Base-by-base conservation (phyloP, 2,888 invertebrate genomes). In the Amiota minor region DNA sequence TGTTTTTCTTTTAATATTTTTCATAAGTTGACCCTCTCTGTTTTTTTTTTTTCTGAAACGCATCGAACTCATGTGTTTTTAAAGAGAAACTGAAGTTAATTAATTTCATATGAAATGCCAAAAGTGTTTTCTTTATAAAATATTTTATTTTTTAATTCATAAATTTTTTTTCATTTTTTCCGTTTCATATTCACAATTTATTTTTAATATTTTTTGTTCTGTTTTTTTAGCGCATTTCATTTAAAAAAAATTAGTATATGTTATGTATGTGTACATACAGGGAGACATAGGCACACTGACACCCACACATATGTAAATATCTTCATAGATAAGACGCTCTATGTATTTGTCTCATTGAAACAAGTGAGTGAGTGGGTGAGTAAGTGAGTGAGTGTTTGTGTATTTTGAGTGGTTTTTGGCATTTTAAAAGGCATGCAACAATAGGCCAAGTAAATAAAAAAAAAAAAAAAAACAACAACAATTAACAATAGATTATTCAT, bases 81-180 rank as follows among this genome's bases (percentile, higher is more conserved):
- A 59, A 59, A 59, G 59, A 20, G 59, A 20, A 59, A 35, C 35
- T 59, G 6, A 59, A 59, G 59, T 59, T 59, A 59, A 59, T 59
- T 59, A 59, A 59, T 59, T 59, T 59, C 16, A 59, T 20, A 2
- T 20, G 20, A 59, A 20, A 18, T 59, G 59, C 59, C 59, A 20
- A 16, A 59, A 59, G 9, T 11, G 20, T 20, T 59, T 20, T 8
- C 20, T 20, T 20, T 35, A 35, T 35, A 2, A 1, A 23, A 1
- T 3, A 23, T 23, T 1, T 23, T 35, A 6, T 35, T 35, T 35
- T 35, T 35, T 35, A 35, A 4, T 35, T 35, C 35, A 6, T 35
- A 35, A 35, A 35, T 6, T 35, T 35, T 35, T 8, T 35, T 35
- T 35, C 35, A 35, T 35, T 35, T 35, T 35, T 6, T 35, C 35